These are phyloP conservation scores for Microplitis deprimator DNA, from an alignment of 2,888 invertebrate genomes.

Conservation along the genomic window DNA sequence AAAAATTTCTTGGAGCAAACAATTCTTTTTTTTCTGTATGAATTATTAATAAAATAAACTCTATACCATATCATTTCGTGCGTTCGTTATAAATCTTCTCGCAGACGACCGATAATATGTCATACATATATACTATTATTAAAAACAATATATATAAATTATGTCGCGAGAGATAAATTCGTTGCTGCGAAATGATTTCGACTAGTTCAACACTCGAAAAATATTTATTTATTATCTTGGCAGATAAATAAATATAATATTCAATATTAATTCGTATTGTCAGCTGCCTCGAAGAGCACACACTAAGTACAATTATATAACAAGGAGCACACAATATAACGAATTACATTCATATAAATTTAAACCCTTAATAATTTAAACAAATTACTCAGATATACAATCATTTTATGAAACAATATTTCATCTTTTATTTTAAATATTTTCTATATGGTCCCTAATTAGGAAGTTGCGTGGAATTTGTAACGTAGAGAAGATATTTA, in stretches of 20 bases:
- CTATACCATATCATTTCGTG: neutral
- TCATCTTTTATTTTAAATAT: slow-evolving; percentile 49
- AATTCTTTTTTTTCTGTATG: too few species aligned
- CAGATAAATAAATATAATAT: neutral
- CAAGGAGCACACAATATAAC: slow-evolving; percentile 15
- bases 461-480: slow-evolving; percentile 61
- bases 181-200: slow-evolving; percentile 60
- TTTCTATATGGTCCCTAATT: slow-evolving; percentile 67
- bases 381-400: neutral
- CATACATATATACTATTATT: slow-evolving; percentile 11
- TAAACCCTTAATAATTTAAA: neutral
- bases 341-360: slow-evolving; percentile 17
- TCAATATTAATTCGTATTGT: neutral
- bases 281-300: slow-evolving; percentile 49
- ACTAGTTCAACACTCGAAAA: slow-evolving; percentile 65
- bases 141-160: slow-evolving; percentile 8
- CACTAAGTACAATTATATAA: slow-evolving; percentile 40
- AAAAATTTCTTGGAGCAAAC: too few species aligned
- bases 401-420: neutral
- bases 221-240: neutral
- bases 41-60: too few species aligned
- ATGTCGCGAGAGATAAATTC: slow-evolving; percentile 45
- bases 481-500: slow-evolving; percentile 12
- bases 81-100: slow-evolving; percentile 31
- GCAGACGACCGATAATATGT: slow-evolving; percentile 21